phyloP scores from a whole-genome alignment of 2,797 vertebrate genomes.

The Coregonus ussuriensis region DNA sequence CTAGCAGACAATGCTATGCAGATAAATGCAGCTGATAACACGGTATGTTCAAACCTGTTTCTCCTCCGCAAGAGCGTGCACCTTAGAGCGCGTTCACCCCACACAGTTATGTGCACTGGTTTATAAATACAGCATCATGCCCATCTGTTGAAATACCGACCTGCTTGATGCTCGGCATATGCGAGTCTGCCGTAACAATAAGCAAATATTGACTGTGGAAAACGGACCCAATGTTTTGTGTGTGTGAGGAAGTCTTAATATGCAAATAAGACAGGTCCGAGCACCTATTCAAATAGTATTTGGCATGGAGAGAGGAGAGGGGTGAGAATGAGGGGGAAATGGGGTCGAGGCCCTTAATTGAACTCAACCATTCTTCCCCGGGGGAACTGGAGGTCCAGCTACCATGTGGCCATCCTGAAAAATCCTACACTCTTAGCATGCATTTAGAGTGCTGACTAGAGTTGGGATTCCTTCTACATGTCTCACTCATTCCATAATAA shows the following conservation, averaged over 20 bases:
- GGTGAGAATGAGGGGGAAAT: conserved; percentile 35
- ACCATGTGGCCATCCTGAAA: conserved; percentile 3
- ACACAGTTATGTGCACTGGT: conserved; percentile 83
- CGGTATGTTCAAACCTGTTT: conserved; percentile 88
- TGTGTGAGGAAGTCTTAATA: conserved; percentile 51
- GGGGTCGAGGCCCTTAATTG: conserved; percentile 56
- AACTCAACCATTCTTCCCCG: conserved; percentile 37
- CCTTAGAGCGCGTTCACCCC: conserved; percentile 58
- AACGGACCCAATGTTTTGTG: conserved; percentile 47
- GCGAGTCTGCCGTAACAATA: conserved; percentile 88
- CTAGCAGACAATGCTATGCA: conserved; percentile 88
- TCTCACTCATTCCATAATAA: background rate
- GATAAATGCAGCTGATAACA: conserved; percentile 92
- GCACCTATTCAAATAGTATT: conserved; percentile 54
- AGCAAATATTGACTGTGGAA: conserved; percentile 78
- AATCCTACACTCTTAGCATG: background rate
- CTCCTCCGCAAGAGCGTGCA: conserved; percentile 68
- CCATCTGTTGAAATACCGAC: conserved; percentile 85
- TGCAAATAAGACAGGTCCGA: conserved; percentile 54
- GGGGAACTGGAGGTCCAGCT: background rate
- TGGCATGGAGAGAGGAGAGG: conserved; percentile 30
- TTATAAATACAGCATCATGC: conserved; percentile 83
- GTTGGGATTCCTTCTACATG: background rate
- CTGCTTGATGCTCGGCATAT: conserved; percentile 83
- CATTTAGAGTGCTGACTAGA: background rate